These are phyloP conservation scores for Andrena fulva DNA, from an alignment of 2,888 invertebrate genomes.

Conservation along the genomic window DNA sequence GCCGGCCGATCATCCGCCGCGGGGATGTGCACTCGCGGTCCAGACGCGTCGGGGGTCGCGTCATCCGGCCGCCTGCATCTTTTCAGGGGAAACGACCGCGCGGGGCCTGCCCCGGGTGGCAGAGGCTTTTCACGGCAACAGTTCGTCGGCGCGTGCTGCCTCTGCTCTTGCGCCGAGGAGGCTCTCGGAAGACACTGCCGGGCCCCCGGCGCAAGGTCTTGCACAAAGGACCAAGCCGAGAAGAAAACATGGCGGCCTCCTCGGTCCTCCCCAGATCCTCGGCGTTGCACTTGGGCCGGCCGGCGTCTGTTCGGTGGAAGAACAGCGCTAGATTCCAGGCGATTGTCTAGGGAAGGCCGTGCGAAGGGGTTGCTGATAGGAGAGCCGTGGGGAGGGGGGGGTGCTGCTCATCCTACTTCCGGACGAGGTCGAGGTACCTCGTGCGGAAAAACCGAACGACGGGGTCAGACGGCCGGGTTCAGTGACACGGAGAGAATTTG, in stretches of 20 bases:
- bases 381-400: constrained; percentile 23
- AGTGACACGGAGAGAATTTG: constrained; percentile 82
- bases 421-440: constrained; percentile 80
- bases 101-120: constrained; percentile 41
- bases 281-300: too few relatives aligned
- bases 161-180: too few relatives aligned
- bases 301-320: not conserved
- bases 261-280: too few relatives aligned
- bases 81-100: not conserved
- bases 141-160: too few relatives aligned
- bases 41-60: constrained; percentile 33
- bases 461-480: constrained; percentile 82
- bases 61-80: constrained; percentile 23
- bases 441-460: constrained; percentile 82
- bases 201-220: too few relatives aligned
- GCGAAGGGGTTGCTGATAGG: constrained; percentile 16
- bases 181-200: too few relatives aligned
- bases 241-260: too few relatives aligned
- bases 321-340: constrained; percentile 12
- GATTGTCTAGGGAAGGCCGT: constrained; percentile 16
- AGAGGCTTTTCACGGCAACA: constrained; percentile 28
- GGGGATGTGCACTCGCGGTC: constrained; percentile 50
- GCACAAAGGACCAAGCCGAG: too few relatives aligned
- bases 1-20: constrained; percentile 39
- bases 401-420: constrained; percentile 72